phyloP scores from a whole-genome alignment of 2,113 vertebrate genomes.

The Mola mola region DNA sequence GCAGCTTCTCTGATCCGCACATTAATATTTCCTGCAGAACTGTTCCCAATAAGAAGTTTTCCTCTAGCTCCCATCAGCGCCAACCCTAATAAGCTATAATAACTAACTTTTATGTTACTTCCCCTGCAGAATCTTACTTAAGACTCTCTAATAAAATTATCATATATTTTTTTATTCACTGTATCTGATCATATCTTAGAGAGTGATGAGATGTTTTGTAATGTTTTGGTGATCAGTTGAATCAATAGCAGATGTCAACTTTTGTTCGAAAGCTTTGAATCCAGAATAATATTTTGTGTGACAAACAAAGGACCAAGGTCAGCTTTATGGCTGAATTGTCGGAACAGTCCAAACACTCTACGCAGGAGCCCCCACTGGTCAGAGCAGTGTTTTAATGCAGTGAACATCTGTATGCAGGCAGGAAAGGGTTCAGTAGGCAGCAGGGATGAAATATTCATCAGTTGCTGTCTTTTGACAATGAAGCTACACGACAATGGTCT shows the following conservation, averaged over 20 bases:
- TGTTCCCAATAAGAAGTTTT: too few species aligned
- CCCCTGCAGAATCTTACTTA: neutral
- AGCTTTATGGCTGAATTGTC: neutral
- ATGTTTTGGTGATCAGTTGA: neutral
- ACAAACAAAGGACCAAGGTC: neutral
- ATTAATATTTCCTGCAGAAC: too few species aligned
- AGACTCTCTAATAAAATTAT: neutral
- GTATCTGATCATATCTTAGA: too few species aligned
- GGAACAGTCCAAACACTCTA: neutral
- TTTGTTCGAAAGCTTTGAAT: too few species aligned
- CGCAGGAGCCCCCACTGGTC: neutral
- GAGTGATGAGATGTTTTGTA: too few species aligned
- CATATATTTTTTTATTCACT: too few species aligned
- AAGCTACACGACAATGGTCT: slow-evolving; percentile 71
- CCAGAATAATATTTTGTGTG: neutral
- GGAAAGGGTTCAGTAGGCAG: slow-evolving; percentile 26
- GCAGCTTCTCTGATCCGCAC: neutral
- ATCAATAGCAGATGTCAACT: neutral
- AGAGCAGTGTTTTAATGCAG: slow-evolving; percentile 43
- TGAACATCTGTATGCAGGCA: slow-evolving; percentile 69
- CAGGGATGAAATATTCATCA: slow-evolving; percentile 79
- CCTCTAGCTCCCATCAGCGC: too few species aligned
- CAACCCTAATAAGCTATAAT: too few species aligned
- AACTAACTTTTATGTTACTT: neutral
- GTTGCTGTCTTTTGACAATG: slow-evolving; percentile 72